A percentile compares a stretch with the other conserved stretches of the same genome.
These are phyloP conservation scores for Colletes collaris DNA, from an alignment of 2,888 invertebrate species.

Conservation along the genomic window DNA sequence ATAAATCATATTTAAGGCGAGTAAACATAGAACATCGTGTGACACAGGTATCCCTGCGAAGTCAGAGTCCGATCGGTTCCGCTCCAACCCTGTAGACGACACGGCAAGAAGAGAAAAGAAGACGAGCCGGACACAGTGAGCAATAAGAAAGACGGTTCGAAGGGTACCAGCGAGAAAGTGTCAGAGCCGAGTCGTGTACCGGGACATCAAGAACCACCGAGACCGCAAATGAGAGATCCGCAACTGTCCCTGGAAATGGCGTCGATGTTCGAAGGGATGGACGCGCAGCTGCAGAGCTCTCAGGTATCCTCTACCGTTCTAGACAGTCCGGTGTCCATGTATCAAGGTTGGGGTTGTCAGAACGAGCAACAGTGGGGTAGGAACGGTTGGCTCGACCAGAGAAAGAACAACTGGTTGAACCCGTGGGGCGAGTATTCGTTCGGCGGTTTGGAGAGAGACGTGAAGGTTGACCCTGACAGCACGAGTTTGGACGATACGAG, in stretches of 20 bases:
- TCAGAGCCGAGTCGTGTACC: constrained; percentile 71
- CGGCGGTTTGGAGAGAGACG: constrained; percentile 83
- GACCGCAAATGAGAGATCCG: constrained; percentile 79
- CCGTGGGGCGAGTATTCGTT: constrained; percentile 81
- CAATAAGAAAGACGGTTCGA: constrained; percentile 80
- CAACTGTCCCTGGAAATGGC: constrained; percentile 89
- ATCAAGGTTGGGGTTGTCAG: constrained; percentile 83
- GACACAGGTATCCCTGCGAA: constrained; percentile 92
- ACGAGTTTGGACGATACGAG: constrained; percentile 84
- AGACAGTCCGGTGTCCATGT: constrained; percentile 85
- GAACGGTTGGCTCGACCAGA: constrained; percentile 80
- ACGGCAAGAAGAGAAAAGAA: constrained; percentile 91
- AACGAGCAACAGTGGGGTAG: constrained; percentile 80
- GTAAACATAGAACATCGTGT: background rate
- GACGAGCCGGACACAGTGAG: constrained; percentile 85
- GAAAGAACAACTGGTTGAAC: constrained; percentile 81
- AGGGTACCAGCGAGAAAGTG: constrained; percentile 74
- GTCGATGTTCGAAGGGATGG: constrained; percentile 90
- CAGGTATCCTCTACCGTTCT: constrained; percentile 93
- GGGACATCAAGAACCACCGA: constrained; percentile 71
- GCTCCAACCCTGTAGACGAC: constrained; percentile 90
- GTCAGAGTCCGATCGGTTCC: constrained; percentile 94
- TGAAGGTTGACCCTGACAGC: constrained; percentile 90
- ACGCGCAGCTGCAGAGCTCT: constrained; percentile 92
- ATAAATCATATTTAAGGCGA: constrained; percentile 18